Conservation (phyloP, 2,888 invertebrate species). For the Eudasyphora cyanicolor region DNA sequence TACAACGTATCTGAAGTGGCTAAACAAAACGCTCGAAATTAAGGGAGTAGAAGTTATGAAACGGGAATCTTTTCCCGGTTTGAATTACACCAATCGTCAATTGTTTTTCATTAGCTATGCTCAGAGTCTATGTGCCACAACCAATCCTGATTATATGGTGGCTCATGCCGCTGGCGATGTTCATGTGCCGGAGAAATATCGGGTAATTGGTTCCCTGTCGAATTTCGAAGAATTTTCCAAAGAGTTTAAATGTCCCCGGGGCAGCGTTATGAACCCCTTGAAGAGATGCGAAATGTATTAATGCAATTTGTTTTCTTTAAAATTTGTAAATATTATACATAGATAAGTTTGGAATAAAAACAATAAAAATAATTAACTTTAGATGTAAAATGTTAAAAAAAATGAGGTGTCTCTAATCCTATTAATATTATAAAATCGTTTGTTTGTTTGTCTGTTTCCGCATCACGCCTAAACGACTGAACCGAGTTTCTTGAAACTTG, state of each 20-base stretch:
- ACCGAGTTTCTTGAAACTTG: no score
- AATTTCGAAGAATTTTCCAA: slow-evolving; percentile 75
- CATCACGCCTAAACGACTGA: no score
- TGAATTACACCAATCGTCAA: slow-evolving; percentile 73
- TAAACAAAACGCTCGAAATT: slow-evolving; percentile 54
- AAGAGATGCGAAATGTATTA: slow-evolving; percentile 75
- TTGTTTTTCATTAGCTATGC: slow-evolving; percentile 77
- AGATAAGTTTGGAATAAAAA: no score
- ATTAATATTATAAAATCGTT: no score
- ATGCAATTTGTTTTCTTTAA: no score
- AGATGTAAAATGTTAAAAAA: no score
- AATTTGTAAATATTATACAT: no score
- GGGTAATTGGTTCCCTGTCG: slow-evolving; percentile 74
- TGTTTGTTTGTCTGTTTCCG: no score
- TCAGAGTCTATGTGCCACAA: slow-evolving; percentile 67
- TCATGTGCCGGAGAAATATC: slow-evolving; percentile 71
- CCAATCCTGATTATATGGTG: slow-evolving; percentile 66
- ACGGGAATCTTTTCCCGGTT: slow-evolving; percentile 72
- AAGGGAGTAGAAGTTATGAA: no score
- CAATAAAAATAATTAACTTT: no score
- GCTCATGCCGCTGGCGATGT: slow-evolving; percentile 68
- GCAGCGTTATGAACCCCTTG: slow-evolving; percentile 73
- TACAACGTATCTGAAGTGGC: slow-evolving; percentile 73
- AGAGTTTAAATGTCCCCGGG: slow-evolving; percentile 72
- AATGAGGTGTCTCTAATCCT: no score